Evolutionary conservation across 2,888 invertebrate species (phyloP).

Genomic region (Drosophila macrospina): DNA sequence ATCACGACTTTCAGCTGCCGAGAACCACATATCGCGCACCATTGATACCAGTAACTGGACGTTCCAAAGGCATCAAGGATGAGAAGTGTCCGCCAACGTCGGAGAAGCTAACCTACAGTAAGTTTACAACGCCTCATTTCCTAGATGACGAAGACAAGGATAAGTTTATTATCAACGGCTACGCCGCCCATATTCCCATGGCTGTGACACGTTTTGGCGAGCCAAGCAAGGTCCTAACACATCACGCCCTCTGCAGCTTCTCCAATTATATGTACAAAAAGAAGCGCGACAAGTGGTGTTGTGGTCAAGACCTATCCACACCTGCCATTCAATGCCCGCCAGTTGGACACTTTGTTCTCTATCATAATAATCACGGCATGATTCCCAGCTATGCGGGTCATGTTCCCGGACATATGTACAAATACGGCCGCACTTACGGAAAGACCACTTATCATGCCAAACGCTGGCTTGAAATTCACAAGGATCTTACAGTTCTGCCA

Average conservation of each 20-base stretch:
- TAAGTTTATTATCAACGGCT: slow-evolving; percentile 83
- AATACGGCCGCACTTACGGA: slow-evolving; percentile 91
- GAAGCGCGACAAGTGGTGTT: slow-evolving; percentile 91
- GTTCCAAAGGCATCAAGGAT: slow-evolving; percentile 88
- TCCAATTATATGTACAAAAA: slow-evolving; percentile 90
- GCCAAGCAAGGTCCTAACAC: slow-evolving; percentile 87
- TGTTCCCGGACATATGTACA: slow-evolving; percentile 90
- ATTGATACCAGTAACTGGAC: slow-evolving; percentile 88
- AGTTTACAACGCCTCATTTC: slow-evolving; percentile 83
- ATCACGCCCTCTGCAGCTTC: slow-evolving; percentile 91
- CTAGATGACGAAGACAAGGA: slow-evolving; percentile 81
- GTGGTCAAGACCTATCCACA: slow-evolving; percentile 72
- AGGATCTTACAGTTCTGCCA: slow-evolving; percentile 68
- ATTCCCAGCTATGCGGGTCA: slow-evolving; percentile 92
- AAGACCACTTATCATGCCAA: slow-evolving; percentile 91
- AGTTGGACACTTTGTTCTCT: slow-evolving; percentile 87
- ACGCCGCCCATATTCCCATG: slow-evolving; percentile 83
- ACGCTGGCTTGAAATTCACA: slow-evolving; percentile 88
- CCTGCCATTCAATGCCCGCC: slow-evolving; percentile 75
- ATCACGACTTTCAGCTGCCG: slow-evolving; percentile 86
- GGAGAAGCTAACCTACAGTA: slow-evolving; percentile 77
- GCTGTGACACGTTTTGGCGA: slow-evolving; percentile 82
- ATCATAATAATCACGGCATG: slow-evolving; percentile 91
- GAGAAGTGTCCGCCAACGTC: slow-evolving; percentile 87
- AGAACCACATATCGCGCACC: slow-evolving; percentile 90